A percentile compares a stretch with the other conserved stretches of the same genome.
phyloP scores from a whole-genome alignment of 2,888 invertebrate species.

The Hyppa rectilinea region DNA sequence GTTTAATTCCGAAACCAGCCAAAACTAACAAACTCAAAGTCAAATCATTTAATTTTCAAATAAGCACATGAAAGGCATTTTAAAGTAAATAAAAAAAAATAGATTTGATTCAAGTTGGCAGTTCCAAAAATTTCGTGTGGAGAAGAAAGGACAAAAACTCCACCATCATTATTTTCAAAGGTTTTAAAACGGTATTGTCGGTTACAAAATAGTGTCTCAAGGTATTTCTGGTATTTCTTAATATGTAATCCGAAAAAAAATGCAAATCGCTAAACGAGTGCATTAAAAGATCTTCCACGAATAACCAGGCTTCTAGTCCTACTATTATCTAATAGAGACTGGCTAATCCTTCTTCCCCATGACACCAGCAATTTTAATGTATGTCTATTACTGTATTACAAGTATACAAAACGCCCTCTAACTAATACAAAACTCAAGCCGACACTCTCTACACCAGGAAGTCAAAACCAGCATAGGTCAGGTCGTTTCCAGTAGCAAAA shows the following conservation, averaged over 20 bases:
- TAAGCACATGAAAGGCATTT: too few relatives aligned
- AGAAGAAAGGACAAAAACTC: too few relatives aligned
- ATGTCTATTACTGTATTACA: not conserved
- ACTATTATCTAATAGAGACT: not conserved
- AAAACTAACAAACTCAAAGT: too few relatives aligned
- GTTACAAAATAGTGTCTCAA: not conserved
- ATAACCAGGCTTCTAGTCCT: not conserved
- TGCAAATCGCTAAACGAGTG: not conserved
- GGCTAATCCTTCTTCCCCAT: not conserved
- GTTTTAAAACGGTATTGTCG: too few relatives aligned
- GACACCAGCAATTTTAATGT: not conserved
- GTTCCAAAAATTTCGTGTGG: too few relatives aligned
- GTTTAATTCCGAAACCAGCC: too few relatives aligned
- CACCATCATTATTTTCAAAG: too few relatives aligned
- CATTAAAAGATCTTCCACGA: not conserved
- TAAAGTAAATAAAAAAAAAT: too few relatives aligned
- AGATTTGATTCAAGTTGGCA: too few relatives aligned
- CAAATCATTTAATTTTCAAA: too few relatives aligned
- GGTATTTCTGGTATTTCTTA: not conserved
- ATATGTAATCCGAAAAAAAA: not conserved
- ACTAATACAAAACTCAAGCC: not conserved
- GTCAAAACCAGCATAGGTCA: not conserved
- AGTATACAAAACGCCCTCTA: not conserved
- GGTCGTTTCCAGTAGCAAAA: slow-evolving; percentile 11
- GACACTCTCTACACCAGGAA: not conserved